phyloP scores from a whole-genome alignment of 1,140 invertebrate species.

The Drosophila tristis region DNA sequence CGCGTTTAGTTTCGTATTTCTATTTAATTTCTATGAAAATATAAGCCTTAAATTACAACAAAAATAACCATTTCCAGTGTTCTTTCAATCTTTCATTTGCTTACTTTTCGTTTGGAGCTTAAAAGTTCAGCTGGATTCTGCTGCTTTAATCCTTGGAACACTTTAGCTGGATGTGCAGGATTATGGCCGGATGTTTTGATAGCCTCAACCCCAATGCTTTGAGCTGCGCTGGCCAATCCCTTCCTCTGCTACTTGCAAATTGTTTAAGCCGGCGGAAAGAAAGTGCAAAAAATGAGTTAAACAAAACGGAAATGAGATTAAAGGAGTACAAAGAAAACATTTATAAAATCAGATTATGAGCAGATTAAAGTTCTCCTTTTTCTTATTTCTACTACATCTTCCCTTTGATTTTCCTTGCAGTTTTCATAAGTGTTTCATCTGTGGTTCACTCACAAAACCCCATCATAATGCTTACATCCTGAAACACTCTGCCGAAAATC shows the following conservation, averaged over 20 bases:
- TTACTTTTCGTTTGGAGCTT: constrained; percentile 4
- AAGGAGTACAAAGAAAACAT: no score
- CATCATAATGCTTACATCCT: not conserved
- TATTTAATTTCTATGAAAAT: constrained; percentile 57
- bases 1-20: constrained; percentile 31
- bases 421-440: no score
- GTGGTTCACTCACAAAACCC: not conserved
- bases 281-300: not conserved
- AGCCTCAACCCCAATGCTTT: not conserved
- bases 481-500: not conserved
- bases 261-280: constrained; percentile 13
- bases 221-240: constrained; percentile 1
- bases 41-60: constrained; percentile 50
- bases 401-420: no score
- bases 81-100: not conserved
- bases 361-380: no score
- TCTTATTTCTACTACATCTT: no score
- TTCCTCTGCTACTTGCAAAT: constrained; percentile 1
- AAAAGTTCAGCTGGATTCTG: constrained; percentile 1
- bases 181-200: not conserved
- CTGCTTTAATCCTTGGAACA: constrained; percentile 17
- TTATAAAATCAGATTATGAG: no score
- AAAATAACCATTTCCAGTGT: not conserved
- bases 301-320: not conserved
- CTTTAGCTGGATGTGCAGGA: not conserved